Percentiles rank a stretch among this genome's conserved stretches.
phyloP scores from a whole-genome alignment of 2,888 invertebrate species.

The Schrankia costaestrigalis region DNA sequence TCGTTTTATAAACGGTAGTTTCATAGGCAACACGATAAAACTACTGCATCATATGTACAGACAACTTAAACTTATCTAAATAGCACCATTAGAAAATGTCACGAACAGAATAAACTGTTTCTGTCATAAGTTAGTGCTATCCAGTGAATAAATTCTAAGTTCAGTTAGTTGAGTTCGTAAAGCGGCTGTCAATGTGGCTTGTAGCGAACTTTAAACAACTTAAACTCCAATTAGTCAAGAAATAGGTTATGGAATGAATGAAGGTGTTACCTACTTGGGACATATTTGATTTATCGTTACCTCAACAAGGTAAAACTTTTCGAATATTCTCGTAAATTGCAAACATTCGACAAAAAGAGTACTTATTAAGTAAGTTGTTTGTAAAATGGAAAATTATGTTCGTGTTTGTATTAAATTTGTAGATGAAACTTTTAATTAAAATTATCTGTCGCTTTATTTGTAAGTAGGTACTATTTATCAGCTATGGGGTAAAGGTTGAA shows the following conservation, averaged over 20 bases:
- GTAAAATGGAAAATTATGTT: constrained; percentile 2
- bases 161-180: constrained; percentile 29
- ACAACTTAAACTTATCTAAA: not conserved
- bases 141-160: constrained; percentile 26
- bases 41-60: constrained; percentile 2
- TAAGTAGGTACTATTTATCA: no score
- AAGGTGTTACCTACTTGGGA: constrained; percentile 21
- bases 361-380: constrained; percentile 1
- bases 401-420: constrained; percentile 1
- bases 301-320: constrained; percentile 16
- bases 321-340: constrained; percentile 17
- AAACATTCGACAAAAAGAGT: constrained; percentile 4
- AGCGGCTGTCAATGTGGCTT: constrained; percentile 26
- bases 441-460: constrained; percentile 1
- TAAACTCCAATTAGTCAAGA: constrained; percentile 33
- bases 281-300: constrained; percentile 19
- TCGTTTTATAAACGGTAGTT: no score
- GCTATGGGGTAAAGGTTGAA: no score
- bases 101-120: constrained; percentile 18
- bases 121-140: constrained; percentile 18
- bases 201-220: constrained; percentile 32
- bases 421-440: constrained; percentile 1
- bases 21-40: no score
- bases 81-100: constrained; percentile 13
- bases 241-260: constrained; percentile 22